Evolutionary conservation across 2,888 invertebrate species (phyloP), one percentile per base, ranked within the genome.

Genomic region (Suillia variegata): DNA sequence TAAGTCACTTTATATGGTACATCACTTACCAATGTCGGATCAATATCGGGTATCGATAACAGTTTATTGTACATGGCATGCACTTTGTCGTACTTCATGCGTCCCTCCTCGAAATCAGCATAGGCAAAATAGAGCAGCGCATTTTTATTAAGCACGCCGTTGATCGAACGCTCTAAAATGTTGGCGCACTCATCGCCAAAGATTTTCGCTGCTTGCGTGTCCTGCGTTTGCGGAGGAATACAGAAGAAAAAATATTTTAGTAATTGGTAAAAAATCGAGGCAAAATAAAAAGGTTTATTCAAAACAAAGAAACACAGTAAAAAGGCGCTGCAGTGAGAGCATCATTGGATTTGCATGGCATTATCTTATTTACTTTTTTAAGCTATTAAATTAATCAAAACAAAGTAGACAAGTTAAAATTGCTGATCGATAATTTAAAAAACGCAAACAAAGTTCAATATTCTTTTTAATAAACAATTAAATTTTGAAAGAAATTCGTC

Each of bases 41-140:
- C 98, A 42, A 95, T 90, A 70, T 96, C 94, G 54, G 89, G 86
- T 78, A 96, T 91, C 72, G 93, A 93, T 58, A 98, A 82, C 76
- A 95, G 91, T 61, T 93, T 90, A 62, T 94, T 92, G 84, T 99
- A 99, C 72, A 99, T 97, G 77, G 91, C 90, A 81, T 98, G 97
- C 0, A 87, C 98, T 86, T 96, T 97, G 66, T 97, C 96, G 78
- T 96, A 96, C 78, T 97, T 96, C 79, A 97, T 88, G 34, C 98
- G 85, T 48, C 96, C 93, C 84, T 99, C 99, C 81, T 99, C 98
- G 75, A 98, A 99, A 83, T 99, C 99, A 0, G 98, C 97, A 78
- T 97, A 98, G 0, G 98, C 97, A 83, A 99, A 99, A 81, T 98
- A 97, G 18, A 99, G 82, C 52, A 99, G 83, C 82, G 96, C 93